These are phyloP conservation scores for Eilema depressum DNA, from an alignment of 2,888 invertebrate species.

Conservation along the genomic window DNA sequence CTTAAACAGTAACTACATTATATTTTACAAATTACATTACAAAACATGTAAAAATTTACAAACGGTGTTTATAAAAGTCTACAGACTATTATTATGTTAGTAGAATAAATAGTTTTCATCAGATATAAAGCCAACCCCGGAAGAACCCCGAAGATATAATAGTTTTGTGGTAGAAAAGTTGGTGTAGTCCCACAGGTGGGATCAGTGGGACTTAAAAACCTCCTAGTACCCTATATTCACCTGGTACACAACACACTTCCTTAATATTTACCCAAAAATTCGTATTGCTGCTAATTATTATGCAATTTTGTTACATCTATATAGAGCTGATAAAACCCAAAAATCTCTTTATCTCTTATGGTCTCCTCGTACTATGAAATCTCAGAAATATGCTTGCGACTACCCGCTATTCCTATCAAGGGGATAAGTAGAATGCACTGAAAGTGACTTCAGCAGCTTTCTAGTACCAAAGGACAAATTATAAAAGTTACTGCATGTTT, in stretches of 20 bases:
- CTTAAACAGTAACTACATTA: constrained; percentile 54
- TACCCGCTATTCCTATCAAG: neutral
- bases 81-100: constrained; percentile 31
- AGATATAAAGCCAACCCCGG: neutral
- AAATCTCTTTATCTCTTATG: neutral
- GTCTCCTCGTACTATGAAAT: neutral
- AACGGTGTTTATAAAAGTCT: constrained; percentile 49
- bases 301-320: neutral
- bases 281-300: neutral
- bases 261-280: neutral
- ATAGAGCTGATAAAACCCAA: neutral
- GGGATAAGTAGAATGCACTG: too few relatives aligned
- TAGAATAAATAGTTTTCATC: constrained; percentile 20
- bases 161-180: neutral
- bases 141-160: too few relatives aligned
- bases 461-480: too few relatives aligned
- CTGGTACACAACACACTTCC: neutral
- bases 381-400: neutral
- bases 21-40: constrained; percentile 56
- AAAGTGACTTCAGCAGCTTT: too few relatives aligned
- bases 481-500: too few relatives aligned
- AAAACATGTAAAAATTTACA: constrained; percentile 56
- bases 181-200: too few relatives aligned
- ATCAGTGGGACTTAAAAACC: too few relatives aligned
- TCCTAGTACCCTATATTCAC: neutral